Conservation (phyloP, 2,888 invertebrate species). For the Proisotoma minuta region DNA sequence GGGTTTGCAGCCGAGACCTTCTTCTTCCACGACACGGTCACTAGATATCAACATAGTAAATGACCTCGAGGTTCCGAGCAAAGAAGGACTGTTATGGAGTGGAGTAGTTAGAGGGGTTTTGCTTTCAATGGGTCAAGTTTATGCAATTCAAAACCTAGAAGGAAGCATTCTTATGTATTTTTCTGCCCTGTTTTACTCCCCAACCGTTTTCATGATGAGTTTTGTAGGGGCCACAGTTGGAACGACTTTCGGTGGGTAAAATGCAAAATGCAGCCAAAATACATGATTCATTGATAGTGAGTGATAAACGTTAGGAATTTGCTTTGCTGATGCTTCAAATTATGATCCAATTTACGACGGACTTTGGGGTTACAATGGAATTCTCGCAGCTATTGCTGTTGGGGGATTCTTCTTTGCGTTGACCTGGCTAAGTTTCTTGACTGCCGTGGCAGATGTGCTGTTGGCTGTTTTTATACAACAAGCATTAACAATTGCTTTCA, state of each 20-base stretch:
- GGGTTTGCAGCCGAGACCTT: not conserved
- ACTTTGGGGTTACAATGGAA: conserved; percentile 3
- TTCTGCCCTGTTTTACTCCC: not conserved
- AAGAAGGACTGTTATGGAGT: too few relatives aligned
- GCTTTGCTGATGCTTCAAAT: not conserved
- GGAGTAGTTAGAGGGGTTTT: not conserved
- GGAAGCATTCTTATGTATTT: conserved; percentile 10
- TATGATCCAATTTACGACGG: conserved; percentile 2
- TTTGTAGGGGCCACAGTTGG: conserved; percentile 4
- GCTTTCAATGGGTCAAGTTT: conserved; percentile 2
- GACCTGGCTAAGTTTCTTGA: not conserved
- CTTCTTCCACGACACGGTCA: too few relatives aligned
- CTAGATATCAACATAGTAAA: too few relatives aligned
- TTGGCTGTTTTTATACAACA: conserved; percentile 4
- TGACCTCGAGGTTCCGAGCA: too few relatives aligned
- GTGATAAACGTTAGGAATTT: not conserved
- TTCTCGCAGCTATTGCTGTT: conserved; percentile 3
- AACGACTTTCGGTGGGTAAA: not conserved
- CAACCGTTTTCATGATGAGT: conserved; percentile 6
- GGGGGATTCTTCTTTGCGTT: not conserved
- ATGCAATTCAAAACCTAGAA: not conserved
- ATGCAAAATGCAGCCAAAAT: not conserved
- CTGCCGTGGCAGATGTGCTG: not conserved
- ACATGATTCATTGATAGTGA: too few relatives aligned
- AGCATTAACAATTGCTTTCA: conserved; percentile 2